Evolutionary conservation across 2,888 invertebrate species (phyloP), one percentile per base, ranked within the genome.

Genomic region (Drosophila parthenogenetica): DNA sequence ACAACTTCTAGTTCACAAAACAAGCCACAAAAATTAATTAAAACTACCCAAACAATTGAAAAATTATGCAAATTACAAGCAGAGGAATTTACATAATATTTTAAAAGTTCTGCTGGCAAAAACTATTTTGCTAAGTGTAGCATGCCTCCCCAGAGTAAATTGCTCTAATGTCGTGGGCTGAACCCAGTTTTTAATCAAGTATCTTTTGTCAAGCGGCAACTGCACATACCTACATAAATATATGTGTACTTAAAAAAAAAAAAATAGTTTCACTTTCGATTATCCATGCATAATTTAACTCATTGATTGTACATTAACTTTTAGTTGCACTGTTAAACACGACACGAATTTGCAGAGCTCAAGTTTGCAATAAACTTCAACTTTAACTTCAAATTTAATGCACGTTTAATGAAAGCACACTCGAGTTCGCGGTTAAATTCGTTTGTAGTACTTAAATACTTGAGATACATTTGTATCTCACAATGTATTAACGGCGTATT

Each of bases 131-230:
- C n/a, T 45, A 2, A 19, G n/a, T 53, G 42, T n/a, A 54, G 45
- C n/a, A 25, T n/a, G 49, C n/a, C 32, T 16, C 5, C 48, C 48
- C 50, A 25, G 40, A 49, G 29, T 42, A 40, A 32, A n/a, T 48
- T 62, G 14, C 29, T 19, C n/a, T 54, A n/a, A 46, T 32, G 32
- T 0, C 37, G 49, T 62, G 66, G 53, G 61, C 54, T 16, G 43
- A 16, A 50, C 46, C 50, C 60, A 65, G 59, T 59, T 48, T 53
- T 63, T 42, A 64, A 57, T 64, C 39, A 59, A 65, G 57, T 57
- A 45, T 57, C 53, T 59, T 29, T 58, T 58, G 58, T 29, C 55
- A 40, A 32, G 37, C 14, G 37, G 14, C 43, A 43, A 7, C 10
- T 57, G 32, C n/a, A 17, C 10, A 25, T 37, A 46, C 22, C 29